Percentiles rank a stretch among this genome's conserved stretches.
phyloP scores from a whole-genome alignment of 2,113 vertebrate genomes.

The Grammomys surdaster region DNA sequence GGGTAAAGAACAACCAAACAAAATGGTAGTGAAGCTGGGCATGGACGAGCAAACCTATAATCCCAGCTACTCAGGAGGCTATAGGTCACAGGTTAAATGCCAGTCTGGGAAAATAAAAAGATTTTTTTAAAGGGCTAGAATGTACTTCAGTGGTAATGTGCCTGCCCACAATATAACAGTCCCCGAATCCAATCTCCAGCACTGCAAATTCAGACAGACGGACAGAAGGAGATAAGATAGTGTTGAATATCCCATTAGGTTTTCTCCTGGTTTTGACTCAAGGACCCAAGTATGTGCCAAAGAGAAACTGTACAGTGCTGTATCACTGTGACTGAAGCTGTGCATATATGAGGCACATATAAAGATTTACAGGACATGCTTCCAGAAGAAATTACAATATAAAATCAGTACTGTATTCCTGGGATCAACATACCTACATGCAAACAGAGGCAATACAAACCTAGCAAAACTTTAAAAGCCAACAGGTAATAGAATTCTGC shows the following conservation, averaged over 20 bases:
- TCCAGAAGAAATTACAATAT: background rate
- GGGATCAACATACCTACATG: background rate
- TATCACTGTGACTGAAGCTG: background rate
- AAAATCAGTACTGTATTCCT: background rate
- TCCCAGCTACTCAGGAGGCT: background rate
- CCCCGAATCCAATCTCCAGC: background rate
- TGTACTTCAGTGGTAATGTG: background rate
- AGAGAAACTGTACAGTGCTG: background rate
- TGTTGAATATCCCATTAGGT: background rate
- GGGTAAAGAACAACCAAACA: background rate
- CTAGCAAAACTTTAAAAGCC: background rate
- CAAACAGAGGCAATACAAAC: constrained; percentile 10
- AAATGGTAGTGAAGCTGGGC: background rate
- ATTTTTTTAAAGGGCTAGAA: background rate
- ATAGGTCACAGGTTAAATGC: background rate
- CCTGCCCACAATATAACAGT: background rate
- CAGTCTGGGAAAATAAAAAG: background rate
- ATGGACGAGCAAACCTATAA: background rate
- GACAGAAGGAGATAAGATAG: background rate
- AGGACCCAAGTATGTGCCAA: background rate
- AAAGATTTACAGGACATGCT: background rate
- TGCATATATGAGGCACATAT: background rate
- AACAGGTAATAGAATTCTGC: background rate
- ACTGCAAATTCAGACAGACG: background rate
- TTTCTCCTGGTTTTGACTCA: constrained; percentile 42